Base-by-base conservation (phyloP, 2,797 vertebrate species). In the Pseudochromis fuscus region DNA sequence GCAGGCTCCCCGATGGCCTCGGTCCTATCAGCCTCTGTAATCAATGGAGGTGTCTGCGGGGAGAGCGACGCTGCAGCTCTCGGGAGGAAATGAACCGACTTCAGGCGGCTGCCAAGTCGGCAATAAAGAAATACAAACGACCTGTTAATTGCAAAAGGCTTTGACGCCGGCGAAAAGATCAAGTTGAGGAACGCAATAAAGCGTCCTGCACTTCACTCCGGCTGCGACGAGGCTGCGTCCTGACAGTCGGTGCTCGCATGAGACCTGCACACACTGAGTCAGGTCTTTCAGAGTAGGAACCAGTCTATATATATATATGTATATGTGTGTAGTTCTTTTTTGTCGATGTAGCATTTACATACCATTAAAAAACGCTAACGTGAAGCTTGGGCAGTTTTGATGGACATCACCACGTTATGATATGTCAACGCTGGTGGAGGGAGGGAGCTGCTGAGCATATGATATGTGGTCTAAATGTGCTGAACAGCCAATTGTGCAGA, bases 401-500 rank as follows among this genome's bases (percentile, higher is more conserved):
- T 59, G 70, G 80, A 85, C 79, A 56, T 76, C 58, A 15, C 8
- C 56, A 27, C 48, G 72, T 71, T 73, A 67, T 69, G 75, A 81
- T 70, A 45, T 69, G 56, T 67, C 46, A 42, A 69, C 46, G 67
- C 50, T 58, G 63, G 25, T 46, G 64, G 59, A 50, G 51, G 48
- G 18, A 35, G 81, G 79, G 80, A 73, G 35, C 69, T 62, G 72
- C 74, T 63, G 4, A 48, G 67, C 45, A 66, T 72, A 84, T 88
- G 84, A 84, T 69, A 83, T 70, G 70, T 79, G 70, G 61, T 80
- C 35, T 44, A 87, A 90, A 90, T 89, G 80, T 89, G 84, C 86
- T 88, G 77, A 93, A 72, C 40, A 21, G 78, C 35, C 73, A 70
- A 51, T 74, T 82, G 72, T 75, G 79, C 4, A 1, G 42, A 49